Evolutionary conservation across 1,140 invertebrate genomes (phyloP).

Genomic region (Trichonephila clavata): DNA sequence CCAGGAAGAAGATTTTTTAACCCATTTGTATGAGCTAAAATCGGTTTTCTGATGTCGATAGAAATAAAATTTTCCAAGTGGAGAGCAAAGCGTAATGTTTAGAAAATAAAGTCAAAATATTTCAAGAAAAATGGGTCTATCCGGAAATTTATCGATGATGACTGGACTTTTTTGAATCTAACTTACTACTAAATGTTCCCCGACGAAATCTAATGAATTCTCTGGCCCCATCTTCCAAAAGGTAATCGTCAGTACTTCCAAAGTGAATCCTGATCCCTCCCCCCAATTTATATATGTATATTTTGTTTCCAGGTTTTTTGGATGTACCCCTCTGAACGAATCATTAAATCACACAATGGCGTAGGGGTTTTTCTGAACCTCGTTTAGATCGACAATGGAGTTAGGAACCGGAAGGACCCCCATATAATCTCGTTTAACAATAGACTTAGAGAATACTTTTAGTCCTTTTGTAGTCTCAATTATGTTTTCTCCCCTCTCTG

Average conservation of each 20-base stretch:
- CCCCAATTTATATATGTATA: not conserved
- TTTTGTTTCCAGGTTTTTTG: not conserved
- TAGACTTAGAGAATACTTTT: slow-evolving; percentile 6
- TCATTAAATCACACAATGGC: slow-evolving; percentile 16
- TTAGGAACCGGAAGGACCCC: not conserved
- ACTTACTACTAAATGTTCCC: not conserved
- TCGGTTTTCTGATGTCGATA: not conserved
- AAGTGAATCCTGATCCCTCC: not conserved
- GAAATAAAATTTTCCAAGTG: not conserved
- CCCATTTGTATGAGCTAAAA: no score
- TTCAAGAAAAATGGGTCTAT: not conserved
- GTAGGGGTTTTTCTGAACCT: slow-evolving; percentile 3
- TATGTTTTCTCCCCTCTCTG: slow-evolving; percentile 16
- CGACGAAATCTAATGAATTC: not conserved
- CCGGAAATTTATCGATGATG: not conserved
- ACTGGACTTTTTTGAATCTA: not conserved
- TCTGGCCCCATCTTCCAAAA: not conserved
- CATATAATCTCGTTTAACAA: slow-evolving; percentile 26
- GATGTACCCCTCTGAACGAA: not conserved
- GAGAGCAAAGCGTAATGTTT: not conserved
- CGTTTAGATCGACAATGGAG: slow-evolving; percentile 26
- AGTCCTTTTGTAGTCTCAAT: slow-evolving; percentile 23
- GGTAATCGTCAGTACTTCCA: not conserved
- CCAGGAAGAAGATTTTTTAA: no score
- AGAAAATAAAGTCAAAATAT: not conserved